Evolutionary conservation across 2,888 invertebrate genomes (phyloP).

Genomic region (Drosophila subquinaria): DNA sequence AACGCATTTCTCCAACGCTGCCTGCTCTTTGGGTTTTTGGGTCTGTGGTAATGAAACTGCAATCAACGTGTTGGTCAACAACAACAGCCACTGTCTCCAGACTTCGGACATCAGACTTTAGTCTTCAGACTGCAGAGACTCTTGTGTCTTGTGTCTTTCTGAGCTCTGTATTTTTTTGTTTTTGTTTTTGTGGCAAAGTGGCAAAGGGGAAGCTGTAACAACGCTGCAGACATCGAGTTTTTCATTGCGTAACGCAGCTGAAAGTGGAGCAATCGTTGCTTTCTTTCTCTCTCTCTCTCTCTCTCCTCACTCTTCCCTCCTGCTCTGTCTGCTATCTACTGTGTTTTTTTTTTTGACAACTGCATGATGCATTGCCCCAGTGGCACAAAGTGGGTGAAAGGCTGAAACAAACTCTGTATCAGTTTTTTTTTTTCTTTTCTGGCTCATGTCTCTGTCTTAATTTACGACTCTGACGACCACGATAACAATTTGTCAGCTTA

Average conservation of each 20-base stretch:
- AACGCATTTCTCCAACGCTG: constrained; percentile 54
- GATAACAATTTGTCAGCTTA: constrained; percentile 82
- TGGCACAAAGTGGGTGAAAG: constrained; percentile 78
- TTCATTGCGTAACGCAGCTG: constrained; percentile 74
- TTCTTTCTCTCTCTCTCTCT: constrained; percentile 32
- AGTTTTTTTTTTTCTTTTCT: not conserved
- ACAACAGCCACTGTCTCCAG: constrained; percentile 32
- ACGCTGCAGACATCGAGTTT: constrained; percentile 48
- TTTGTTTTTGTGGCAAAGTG: constrained; percentile 12
- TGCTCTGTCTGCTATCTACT: constrained; percentile 9
- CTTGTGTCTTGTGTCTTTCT: constrained; percentile 28
- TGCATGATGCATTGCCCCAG: constrained; percentile 76
- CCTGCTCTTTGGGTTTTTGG: constrained; percentile 14
- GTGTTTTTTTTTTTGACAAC: constrained; percentile 69
- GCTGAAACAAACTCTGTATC: constrained; percentile 35
- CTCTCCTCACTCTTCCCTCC: not conserved
- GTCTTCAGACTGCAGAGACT: constrained; percentile 7
- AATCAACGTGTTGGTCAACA: constrained; percentile 57
- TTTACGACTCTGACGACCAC: constrained; percentile 70
- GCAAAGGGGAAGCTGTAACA: constrained; percentile 21
- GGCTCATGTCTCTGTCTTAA: constrained; percentile 56
- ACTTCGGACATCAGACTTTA: constrained; percentile 3
- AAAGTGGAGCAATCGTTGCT: constrained; percentile 68
- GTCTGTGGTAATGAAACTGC: constrained; percentile 75
- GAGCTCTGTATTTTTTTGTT: constrained; percentile 3